phyloP scores from a whole-genome alignment of 2,113 vertebrate genomes.

The Hippocampus barbouri region DNA sequence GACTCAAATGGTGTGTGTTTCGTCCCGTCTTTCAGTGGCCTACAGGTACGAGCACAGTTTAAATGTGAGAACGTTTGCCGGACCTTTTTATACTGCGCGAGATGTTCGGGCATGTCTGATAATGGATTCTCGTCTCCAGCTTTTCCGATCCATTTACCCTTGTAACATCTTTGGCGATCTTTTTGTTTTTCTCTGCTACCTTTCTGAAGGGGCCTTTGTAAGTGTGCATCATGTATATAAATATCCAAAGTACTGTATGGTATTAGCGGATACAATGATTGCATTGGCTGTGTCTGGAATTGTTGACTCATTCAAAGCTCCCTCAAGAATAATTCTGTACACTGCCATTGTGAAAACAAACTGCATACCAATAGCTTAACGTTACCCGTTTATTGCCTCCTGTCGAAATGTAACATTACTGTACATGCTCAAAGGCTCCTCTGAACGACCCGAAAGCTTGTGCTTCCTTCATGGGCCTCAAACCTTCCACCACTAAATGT shows the following conservation, averaged over 20 bases:
- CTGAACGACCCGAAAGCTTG: conserved; percentile 85
- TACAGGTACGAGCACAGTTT: conserved; percentile 80
- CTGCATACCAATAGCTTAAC: background rate
- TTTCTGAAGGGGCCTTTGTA: conserved; percentile 75
- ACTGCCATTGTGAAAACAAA: background rate
- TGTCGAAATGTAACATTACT: conserved; percentile 6
- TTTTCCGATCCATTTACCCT: background rate
- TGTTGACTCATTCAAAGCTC: background rate
- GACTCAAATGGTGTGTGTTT: conserved; percentile 92
- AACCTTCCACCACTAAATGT: conserved; percentile 83
- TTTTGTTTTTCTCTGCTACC: conserved; percentile 62
- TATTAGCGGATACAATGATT: background rate
- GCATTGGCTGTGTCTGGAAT: background rate
- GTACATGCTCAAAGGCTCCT: conserved; percentile 73
- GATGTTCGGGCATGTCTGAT: background rate
- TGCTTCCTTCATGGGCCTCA: conserved; percentile 89
- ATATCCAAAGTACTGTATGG: background rate
- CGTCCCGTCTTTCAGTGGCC: conserved; percentile 87
- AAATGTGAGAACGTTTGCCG: background rate
- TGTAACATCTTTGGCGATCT: conserved; percentile 37
- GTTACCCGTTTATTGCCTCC: background rate
- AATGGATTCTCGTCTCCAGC: background rate
- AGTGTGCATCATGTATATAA: conserved; percentile 58
- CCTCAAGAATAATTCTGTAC: background rate
- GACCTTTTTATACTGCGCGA: background rate